These are phyloP conservation scores for Chaetorhynchus papuensis DNA, from an alignment of 2,113 vertebrate species.

Conservation along the genomic window DNA sequence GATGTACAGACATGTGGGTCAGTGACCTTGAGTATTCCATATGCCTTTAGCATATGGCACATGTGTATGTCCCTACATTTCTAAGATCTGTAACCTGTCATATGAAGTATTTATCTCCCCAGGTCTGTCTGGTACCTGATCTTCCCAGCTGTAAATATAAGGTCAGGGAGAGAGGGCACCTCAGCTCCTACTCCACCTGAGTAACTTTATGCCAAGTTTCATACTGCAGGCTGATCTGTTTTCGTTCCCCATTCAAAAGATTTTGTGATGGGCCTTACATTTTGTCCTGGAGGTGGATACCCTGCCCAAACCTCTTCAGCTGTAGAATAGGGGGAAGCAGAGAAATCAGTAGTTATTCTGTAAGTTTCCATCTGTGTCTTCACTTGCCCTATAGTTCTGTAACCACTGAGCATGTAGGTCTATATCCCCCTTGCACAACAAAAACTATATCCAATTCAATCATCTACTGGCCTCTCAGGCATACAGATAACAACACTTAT, in stretches of 20 bases:
- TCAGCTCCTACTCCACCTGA: not conserved
- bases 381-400: not conserved
- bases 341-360: not conserved
- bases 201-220: not conserved
- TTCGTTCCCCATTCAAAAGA: not conserved
- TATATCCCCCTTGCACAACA: not conserved
- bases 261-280: not conserved
- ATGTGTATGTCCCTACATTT: not conserved
- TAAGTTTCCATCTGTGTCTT: not conserved
- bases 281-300: not conserved
- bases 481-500: not conserved
- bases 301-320: not conserved
- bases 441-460: constrained; percentile 10
- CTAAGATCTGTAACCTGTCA: not conserved
- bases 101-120: not conserved
- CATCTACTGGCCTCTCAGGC: constrained; percentile 24
- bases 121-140: not conserved
- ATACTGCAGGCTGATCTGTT: not conserved
- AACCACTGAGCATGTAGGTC: not conserved
- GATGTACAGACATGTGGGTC: not conserved
- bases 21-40: not conserved
- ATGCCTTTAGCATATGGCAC: not conserved
- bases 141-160: not conserved
- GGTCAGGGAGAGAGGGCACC: not conserved
- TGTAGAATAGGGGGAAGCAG: not conserved